phyloP scores from a whole-genome alignment of 2,888 invertebrate species.

The Synergus itoensis region DNA sequence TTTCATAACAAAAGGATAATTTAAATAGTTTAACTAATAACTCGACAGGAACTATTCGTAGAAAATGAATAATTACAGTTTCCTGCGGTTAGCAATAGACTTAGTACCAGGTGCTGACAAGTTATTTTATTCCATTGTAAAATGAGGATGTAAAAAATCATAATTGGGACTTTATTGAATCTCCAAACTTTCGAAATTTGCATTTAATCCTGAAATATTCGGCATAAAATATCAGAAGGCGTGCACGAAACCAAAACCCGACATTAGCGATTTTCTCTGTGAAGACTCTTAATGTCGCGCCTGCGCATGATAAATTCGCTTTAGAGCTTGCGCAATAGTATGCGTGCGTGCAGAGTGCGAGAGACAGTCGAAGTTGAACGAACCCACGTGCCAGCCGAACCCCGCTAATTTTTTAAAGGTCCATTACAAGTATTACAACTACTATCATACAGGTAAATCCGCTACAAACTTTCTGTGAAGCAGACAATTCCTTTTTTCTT shows the following conservation, averaged over 20 bases:
- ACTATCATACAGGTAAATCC: slow-evolving; percentile 4
- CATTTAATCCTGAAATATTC: slow-evolving; percentile 20
- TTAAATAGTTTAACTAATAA: slow-evolving; percentile 9
- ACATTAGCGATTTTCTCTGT: slow-evolving; percentile 14
- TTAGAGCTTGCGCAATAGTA: slow-evolving; percentile 30
- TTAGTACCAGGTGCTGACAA: background rate
- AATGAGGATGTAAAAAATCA: background rate
- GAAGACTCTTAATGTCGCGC: slow-evolving; percentile 25
- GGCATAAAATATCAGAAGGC: slow-evolving; percentile 2
- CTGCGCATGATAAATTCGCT: slow-evolving; percentile 38
- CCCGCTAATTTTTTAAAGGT: slow-evolving; percentile 69
- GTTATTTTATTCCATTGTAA: background rate
- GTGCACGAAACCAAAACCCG: slow-evolving; percentile 14
- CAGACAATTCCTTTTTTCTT: background rate
- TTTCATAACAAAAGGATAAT: slow-evolving; percentile 16
- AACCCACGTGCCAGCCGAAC: slow-evolving; percentile 69
- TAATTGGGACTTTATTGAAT: background rate
- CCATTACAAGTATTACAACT: background rate
- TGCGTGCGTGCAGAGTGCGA: slow-evolving; percentile 49
- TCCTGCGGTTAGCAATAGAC: background rate
- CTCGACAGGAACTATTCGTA: background rate
- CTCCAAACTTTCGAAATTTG: background rate
- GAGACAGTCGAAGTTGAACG: slow-evolving; percentile 71
- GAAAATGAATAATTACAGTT: slow-evolving; percentile 2
- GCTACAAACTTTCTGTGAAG: background rate